Percentiles rank a stretch among this genome's conserved stretches.
Conservation (phyloP, 2,888 invertebrate species). For the Mesochorus sp. region DNA sequence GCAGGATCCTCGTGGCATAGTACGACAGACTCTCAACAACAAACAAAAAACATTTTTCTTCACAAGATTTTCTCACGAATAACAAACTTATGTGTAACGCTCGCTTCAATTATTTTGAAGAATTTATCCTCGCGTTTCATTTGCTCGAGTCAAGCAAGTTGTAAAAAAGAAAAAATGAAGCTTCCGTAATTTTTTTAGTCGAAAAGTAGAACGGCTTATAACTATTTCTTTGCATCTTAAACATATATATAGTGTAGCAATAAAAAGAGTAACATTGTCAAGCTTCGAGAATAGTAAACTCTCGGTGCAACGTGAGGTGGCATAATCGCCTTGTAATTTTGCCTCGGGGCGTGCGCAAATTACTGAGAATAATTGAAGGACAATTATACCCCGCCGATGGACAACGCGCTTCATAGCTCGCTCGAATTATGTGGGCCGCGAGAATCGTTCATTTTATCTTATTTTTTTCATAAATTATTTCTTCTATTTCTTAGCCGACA, state of each 20-base stretch:
- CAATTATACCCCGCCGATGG: slow-evolving; percentile 21
- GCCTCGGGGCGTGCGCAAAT: slow-evolving; percentile 47
- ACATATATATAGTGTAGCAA: neutral
- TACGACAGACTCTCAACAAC: no score
- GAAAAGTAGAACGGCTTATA: neutral
- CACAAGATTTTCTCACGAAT: neutral
- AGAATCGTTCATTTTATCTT: slow-evolving; percentile 16
- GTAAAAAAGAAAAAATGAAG: neutral
- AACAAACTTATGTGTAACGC: neutral
- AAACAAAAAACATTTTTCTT: no score
- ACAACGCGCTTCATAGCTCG: slow-evolving; percentile 2
- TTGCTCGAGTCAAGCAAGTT: neutral
- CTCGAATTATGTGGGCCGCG: slow-evolving; percentile 16
- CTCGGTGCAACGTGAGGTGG: slow-evolving; percentile 11
- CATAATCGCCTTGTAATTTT: slow-evolving; percentile 53
- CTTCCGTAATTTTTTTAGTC: slow-evolving; percentile 20
- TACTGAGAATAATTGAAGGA: slow-evolving; percentile 53
- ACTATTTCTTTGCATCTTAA: slow-evolving; percentile 1
- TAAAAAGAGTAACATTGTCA: neutral
- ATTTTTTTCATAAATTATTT: no score
- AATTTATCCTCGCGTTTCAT: neutral
- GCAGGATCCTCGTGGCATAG: no score
- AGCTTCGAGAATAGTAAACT: slow-evolving; percentile 16
- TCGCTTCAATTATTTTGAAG: neutral
- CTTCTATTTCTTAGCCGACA: no score